Percentiles rank a stretch among this genome's conserved stretches.
Conservation (phyloP, 2,888 invertebrate genomes). For the Thymelicus lineola region DNA sequence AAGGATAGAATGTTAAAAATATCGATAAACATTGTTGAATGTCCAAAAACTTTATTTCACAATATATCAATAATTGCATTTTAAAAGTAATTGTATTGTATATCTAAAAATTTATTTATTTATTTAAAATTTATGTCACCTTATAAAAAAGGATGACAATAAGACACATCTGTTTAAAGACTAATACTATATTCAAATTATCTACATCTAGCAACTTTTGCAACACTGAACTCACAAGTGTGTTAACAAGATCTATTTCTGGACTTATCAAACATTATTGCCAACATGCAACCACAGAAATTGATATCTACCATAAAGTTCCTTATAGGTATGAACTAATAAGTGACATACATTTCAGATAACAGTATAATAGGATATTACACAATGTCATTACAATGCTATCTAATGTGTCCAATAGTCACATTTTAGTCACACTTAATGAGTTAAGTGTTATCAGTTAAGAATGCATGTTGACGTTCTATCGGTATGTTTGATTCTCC, state of each 20-base stretch:
- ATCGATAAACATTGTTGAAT: too few relatives aligned
- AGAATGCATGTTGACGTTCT: too few relatives aligned
- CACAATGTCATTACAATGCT: slow-evolving; percentile 4
- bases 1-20: too few relatives aligned
- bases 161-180: too few relatives aligned
- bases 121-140: too few relatives aligned
- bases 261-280: slow-evolving; percentile 4
- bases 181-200: background rate
- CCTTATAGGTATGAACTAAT: slow-evolving; percentile 10
- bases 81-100: too few relatives aligned
- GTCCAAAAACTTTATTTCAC: too few relatives aligned
- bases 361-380: slow-evolving; percentile 6
- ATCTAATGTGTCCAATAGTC: background rate
- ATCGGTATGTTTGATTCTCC: too few relatives aligned
- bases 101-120: too few relatives aligned
- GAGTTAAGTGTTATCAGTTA: background rate
- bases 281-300: slow-evolving; percentile 11
- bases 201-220: background rate
- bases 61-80: too few relatives aligned
- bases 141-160: too few relatives aligned
- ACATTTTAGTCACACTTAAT: background rate
- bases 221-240: background rate
- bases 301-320: slow-evolving; percentile 11
- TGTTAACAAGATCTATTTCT: slow-evolving; percentile 3
- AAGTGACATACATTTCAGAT: slow-evolving; percentile 1